Conservation (phyloP, 1,140 invertebrate species). For the Acromyrmex charruanus region DNA sequence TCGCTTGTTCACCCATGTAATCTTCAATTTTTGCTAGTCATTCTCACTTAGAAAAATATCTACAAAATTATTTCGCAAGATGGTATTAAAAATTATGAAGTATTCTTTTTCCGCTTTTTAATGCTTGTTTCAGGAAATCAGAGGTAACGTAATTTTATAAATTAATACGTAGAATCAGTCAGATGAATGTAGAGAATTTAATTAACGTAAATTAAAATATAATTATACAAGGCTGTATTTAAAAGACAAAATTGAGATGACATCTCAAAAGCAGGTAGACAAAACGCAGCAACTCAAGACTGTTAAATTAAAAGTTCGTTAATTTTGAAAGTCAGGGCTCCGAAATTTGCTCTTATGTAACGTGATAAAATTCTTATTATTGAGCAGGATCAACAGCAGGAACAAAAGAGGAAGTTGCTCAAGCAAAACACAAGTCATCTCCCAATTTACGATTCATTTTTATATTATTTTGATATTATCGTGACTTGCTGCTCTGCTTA, state of each 20-base stretch:
- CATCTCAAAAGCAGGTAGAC: neutral
- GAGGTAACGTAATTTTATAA: neutral
- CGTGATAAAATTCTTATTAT: neutral
- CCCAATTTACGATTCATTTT: too few relatives aligned
- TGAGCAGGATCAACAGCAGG: too few relatives aligned
- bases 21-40: conserved; percentile 31
- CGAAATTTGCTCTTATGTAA: neutral
- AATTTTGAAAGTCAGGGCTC: neutral
- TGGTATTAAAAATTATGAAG: neutral
- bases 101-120: neutral
- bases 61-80: neutral
- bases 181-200: neutral
- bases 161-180: neutral
- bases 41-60: neutral
- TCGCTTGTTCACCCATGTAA: neutral
- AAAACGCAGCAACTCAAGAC: neutral
- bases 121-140: neutral
- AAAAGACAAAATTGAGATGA: neutral
- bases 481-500: too few relatives aligned
- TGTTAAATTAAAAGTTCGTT: neutral
- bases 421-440: too few relatives aligned
- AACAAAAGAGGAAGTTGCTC: too few relatives aligned
- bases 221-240: neutral
- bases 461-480: too few relatives aligned
- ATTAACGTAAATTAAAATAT: neutral